Conservation (phyloP, 2,113 vertebrate genomes). For the Eptesicus fuscus region DNA sequence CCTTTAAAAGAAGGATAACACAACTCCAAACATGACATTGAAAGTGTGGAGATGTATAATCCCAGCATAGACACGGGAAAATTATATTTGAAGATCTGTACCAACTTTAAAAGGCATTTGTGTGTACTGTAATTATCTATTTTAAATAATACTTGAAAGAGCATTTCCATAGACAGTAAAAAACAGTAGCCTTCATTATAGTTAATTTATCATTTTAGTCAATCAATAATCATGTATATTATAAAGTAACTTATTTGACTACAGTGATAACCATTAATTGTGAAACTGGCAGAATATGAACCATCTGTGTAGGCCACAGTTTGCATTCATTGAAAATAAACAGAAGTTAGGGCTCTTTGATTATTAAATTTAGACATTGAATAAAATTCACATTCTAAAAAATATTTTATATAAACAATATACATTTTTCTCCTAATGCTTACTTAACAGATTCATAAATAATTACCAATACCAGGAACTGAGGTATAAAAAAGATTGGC, state of each 20-base stretch:
- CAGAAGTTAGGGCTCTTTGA: background rate
- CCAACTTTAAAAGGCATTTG: background rate
- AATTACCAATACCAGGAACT: background rate
- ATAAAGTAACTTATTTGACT: background rate
- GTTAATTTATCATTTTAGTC: background rate
- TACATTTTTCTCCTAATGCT: background rate
- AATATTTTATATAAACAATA: background rate
- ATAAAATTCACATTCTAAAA: background rate
- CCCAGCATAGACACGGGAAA: background rate
- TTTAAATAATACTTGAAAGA: background rate
- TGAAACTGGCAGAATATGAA: background rate
- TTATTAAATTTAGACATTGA: background rate
- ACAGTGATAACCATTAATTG: background rate
- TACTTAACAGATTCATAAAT: conserved; percentile 38
- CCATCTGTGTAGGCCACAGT: no score
- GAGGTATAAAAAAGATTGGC: background rate
- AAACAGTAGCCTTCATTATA: background rate
- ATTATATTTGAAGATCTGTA: background rate
- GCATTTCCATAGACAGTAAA: background rate
- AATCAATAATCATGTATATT: background rate
- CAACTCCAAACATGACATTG: background rate
- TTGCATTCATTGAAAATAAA: background rate
- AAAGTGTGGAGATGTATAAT: background rate
- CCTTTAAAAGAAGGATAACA: background rate
- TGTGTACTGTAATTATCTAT: background rate